Percentiles rank a stretch among this genome's conserved stretches.
Conservation (phyloP, 2,888 invertebrate genomes). For the Oegoconia quadripuncta region DNA sequence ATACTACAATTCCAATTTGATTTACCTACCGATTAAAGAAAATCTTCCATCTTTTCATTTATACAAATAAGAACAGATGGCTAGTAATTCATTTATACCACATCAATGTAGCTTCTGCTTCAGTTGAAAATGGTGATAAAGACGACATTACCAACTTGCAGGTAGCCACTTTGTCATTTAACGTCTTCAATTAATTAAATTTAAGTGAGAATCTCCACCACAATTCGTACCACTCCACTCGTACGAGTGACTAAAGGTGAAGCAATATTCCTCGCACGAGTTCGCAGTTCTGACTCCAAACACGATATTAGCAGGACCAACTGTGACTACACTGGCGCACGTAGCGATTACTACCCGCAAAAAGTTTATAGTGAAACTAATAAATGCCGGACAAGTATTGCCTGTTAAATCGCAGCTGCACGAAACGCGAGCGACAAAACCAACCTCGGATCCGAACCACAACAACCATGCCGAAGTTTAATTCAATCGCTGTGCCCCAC, state of each 20-base stretch:
- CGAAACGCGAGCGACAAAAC: slow-evolving; percentile 69
- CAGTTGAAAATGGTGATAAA: neutral
- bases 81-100: neutral
- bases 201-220: slow-evolving; percentile 3
- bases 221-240: too few relatives aligned
- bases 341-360: slow-evolving; percentile 17
- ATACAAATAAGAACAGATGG: neutral
- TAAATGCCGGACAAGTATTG: slow-evolving; percentile 68
- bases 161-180: slow-evolving; percentile 14
- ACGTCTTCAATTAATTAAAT: slow-evolving; percentile 14
- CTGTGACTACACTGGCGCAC: neutral
- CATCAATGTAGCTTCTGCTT: neutral
- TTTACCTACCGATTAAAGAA: too few relatives aligned
- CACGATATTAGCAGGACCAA: neutral
- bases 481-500: slow-evolving; percentile 73
- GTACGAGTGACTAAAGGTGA: too few relatives aligned
- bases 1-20: too few relatives aligned
- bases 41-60: neutral
- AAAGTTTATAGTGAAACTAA: slow-evolving; percentile 54
- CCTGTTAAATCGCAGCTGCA: slow-evolving; percentile 72
- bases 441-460: slow-evolving; percentile 68
- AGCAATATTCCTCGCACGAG: too few relatives aligned
- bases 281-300: neutral
- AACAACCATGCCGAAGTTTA: slow-evolving; percentile 75
- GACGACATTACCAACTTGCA: slow-evolving; percentile 8